These are phyloP conservation scores for Ailuropoda melanoleuca DNA, from an alignment of 2,113 vertebrate genomes.

Conservation along the genomic window DNA sequence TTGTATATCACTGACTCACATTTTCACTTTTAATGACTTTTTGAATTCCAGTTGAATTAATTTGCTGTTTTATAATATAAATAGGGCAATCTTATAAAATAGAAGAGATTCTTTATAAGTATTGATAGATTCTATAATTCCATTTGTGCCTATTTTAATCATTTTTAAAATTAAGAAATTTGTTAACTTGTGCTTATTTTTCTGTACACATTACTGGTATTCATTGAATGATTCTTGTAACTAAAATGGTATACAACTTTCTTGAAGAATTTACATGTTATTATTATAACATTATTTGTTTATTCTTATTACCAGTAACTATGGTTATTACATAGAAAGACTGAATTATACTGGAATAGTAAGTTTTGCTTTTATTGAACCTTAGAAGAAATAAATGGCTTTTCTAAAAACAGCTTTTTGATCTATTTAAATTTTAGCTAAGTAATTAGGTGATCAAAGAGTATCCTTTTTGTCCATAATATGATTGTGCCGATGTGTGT, in stretches of 20 bases:
- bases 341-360: not conserved
- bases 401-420: slow-evolving; percentile 26
- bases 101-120: not conserved
- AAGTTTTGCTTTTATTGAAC: not conserved
- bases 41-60: slow-evolving; percentile 20
- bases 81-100: not conserved
- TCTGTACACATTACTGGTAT: not conserved
- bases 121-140: not conserved
- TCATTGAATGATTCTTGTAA: not conserved
- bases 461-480: not conserved
- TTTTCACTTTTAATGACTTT: slow-evolving; percentile 37
- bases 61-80: slow-evolving; percentile 31
- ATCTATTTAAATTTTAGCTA: slow-evolving; percentile 42
- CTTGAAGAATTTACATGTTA: not conserved
- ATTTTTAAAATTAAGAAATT: slow-evolving; percentile 44
- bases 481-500: not conserved
- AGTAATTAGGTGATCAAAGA: not conserved
- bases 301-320: not conserved
- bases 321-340: not conserved
- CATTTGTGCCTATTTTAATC: slow-evolving; percentile 15
- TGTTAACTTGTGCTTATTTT: not conserved
- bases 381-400: slow-evolving; percentile 8
- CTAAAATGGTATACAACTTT: not conserved
- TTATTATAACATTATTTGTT: not conserved
- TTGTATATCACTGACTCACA: not conserved